phyloP scores from a whole-genome alignment of 2,888 invertebrate species.

The Parascotia fuliginaria region DNA sequence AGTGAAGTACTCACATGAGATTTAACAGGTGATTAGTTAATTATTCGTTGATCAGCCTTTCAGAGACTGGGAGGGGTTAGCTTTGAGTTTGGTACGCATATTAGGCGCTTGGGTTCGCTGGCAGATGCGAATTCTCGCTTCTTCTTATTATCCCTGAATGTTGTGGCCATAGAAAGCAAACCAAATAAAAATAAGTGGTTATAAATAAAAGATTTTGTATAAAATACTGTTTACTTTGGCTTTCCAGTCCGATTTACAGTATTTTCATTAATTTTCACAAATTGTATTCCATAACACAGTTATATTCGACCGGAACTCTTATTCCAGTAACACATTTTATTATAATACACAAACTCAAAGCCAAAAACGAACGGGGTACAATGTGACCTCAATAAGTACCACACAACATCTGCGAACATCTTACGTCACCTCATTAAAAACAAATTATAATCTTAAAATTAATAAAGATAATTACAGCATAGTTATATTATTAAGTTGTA shows the following conservation, averaged over 20 bases:
- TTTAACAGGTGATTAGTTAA: too few species aligned
- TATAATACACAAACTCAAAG: constrained; percentile 76
- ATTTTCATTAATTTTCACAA: constrained; percentile 76
- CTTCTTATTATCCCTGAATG: too few species aligned
- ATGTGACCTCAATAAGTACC: constrained; percentile 40
- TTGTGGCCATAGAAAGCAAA: too few species aligned
- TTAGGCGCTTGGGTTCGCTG: too few species aligned
- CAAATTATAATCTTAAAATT: constrained; percentile 77
- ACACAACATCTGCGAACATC: constrained; percentile 45
- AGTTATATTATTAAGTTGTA: constrained; percentile 76
- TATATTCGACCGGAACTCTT: constrained; percentile 72
- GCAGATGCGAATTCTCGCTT: too few species aligned
- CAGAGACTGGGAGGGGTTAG: too few species aligned
- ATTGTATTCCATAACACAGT: constrained; percentile 79
- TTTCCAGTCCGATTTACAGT: constrained; percentile 84
- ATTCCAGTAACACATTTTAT: constrained; percentile 69
- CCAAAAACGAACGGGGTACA: constrained; percentile 54
- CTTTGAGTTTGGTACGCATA: too few species aligned
- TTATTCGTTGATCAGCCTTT: too few species aligned
- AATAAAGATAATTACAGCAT: constrained; percentile 82
- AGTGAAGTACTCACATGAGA: too few species aligned
- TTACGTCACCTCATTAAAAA: constrained; percentile 52
- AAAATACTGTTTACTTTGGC: constrained; percentile 86
- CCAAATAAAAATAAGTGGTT: too few species aligned
- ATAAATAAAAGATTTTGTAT: constrained; percentile 59